Evolutionary conservation across 2,797 vertebrate genomes (phyloP).

Genomic region (Synaphobranchus kaupii): DNA sequence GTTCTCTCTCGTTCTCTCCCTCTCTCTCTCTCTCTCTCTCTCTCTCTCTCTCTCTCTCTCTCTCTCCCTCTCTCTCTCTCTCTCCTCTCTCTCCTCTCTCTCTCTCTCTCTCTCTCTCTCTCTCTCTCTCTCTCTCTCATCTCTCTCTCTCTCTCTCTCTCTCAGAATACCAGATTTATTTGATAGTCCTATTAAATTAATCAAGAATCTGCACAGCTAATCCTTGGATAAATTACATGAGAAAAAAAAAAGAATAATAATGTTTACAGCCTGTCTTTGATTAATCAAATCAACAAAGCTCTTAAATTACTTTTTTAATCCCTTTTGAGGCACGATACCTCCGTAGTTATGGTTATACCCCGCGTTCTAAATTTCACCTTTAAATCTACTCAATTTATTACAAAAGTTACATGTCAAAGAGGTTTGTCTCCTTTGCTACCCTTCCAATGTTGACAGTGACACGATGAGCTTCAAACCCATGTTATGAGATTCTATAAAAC

Average conservation of each 20-base stretch:
- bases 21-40: slow-evolving; percentile 27
- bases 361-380: not conserved
- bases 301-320: too few relatives aligned
- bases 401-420: not conserved
- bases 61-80: not conserved
- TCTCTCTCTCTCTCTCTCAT: slow-evolving; percentile 19
- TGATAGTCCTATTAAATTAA: too few relatives aligned
- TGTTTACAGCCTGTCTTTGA: too few relatives aligned
- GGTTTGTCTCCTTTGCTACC: not conserved
- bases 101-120: slow-evolving; percentile 16
- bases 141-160: slow-evolving; percentile 20
- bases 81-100: slow-evolving; percentile 21
- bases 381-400: not conserved
- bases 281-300: too few relatives aligned
- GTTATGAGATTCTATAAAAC: not conserved
- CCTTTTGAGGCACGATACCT: too few relatives aligned
- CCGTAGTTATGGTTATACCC: not conserved
- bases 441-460: not conserved
- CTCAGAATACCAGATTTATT: too few relatives aligned
- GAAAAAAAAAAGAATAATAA: too few relatives aligned
- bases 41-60: slow-evolving; percentile 18
- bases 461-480: not conserved
- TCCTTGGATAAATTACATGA: too few relatives aligned
- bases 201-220: too few relatives aligned
- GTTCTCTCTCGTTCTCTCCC: slow-evolving; percentile 19